These are phyloP conservation scores for Tamias sibiricus DNA, from an alignment of 2,113 vertebrate genomes.

Conservation along the genomic window DNA sequence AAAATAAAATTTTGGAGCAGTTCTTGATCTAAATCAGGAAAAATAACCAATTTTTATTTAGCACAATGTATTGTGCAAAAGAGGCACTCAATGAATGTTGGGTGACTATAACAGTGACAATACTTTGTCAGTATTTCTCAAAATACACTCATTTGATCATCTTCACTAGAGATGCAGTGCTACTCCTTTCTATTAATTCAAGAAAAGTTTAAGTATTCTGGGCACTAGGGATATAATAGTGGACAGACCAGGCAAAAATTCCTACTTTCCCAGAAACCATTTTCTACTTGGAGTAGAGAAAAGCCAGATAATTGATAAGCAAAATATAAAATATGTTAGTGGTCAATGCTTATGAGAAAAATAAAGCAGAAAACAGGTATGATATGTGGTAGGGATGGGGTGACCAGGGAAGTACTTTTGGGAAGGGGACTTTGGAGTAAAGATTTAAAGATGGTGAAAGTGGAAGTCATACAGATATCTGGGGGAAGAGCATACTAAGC, in stretches of 20 bases:
- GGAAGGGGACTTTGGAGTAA: background rate
- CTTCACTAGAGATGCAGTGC: background rate
- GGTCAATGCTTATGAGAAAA: background rate
- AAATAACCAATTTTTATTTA: slow-evolving; percentile 17
- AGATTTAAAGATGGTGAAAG: background rate
- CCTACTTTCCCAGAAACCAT: background rate
- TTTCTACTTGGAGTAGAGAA: background rate
- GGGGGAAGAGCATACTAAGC: background rate
- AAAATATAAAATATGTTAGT: background rate
- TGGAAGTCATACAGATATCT: background rate
- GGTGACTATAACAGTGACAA: background rate
- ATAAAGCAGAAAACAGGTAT: background rate
- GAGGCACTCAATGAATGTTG: background rate
- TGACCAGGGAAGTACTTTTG: background rate
- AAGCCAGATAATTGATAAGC: background rate
- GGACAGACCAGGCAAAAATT: background rate
- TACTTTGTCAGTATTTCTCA: background rate
- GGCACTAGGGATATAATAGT: background rate
- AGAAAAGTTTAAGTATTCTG: background rate
- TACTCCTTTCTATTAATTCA: background rate
- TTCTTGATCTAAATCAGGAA: slow-evolving; percentile 12
- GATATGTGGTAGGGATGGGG: background rate
- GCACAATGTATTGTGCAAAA: background rate
- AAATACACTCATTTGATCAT: background rate
- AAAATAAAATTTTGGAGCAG: slow-evolving; percentile 27